A percentile compares a stretch with the other conserved stretches of the same genome.
phyloP scores from a whole-genome alignment of 2,113 vertebrate genomes.

The Rhinopomastus cyanomelas region DNA sequence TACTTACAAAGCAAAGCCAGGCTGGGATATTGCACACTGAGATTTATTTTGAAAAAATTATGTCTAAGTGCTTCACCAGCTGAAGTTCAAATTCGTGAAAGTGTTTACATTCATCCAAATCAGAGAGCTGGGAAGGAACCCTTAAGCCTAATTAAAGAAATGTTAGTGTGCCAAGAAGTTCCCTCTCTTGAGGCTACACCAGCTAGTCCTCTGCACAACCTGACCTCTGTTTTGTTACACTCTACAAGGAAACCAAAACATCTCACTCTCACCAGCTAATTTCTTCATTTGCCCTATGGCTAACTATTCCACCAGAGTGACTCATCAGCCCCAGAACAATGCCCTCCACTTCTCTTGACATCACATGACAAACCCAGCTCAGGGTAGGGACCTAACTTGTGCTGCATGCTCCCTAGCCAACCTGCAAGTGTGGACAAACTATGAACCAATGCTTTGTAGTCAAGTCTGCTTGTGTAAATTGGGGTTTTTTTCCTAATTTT shows the following conservation, averaged over 20 bases:
- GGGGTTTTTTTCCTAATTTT: too few relatives aligned
- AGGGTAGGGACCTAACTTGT: too few relatives aligned
- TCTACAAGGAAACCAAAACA: neutral
- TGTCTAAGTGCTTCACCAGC: neutral
- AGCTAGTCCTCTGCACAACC: neutral
- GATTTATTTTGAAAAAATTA: neutral
- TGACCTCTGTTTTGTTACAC: neutral
- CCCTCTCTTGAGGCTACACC: neutral
- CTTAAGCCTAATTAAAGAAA: neutral
- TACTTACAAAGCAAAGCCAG: neutral
- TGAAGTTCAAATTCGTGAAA: neutral
- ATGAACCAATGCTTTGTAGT: neutral
- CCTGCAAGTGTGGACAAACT: neutral
- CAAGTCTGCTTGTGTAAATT: neutral
- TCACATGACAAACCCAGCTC: neutral
- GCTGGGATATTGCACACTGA: neutral
- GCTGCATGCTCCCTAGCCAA: too few relatives aligned
- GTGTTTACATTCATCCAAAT: fast-evolving
- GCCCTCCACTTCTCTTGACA: fast-evolving
- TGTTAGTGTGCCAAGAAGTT: fast-evolving
- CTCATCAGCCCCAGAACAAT: neutral
- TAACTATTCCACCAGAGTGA: fast-evolving
- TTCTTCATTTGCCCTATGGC: neutral
- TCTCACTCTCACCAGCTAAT: neutral
- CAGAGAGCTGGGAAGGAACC: neutral